Evolutionary conservation across 2,888 invertebrate species (phyloP).

Genomic region (Leptinotarsa haldemani): DNA sequence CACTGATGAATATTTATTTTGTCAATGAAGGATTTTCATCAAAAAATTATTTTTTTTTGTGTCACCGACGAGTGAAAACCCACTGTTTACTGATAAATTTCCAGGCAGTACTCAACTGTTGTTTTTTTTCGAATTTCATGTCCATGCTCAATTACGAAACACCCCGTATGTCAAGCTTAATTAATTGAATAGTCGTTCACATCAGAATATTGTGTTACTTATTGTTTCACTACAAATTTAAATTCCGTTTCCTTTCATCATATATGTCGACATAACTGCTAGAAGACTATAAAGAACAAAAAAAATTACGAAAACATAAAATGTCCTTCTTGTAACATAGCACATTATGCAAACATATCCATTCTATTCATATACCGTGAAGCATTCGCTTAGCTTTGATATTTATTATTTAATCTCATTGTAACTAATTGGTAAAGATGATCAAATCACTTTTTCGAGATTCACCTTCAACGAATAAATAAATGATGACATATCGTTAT

Average conservation of each 20-base stretch:
- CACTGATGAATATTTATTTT: no score
- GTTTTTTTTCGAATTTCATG: background rate
- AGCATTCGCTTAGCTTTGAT: background rate
- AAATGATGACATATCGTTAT: no score
- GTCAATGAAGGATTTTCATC: no score
- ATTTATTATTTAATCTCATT: background rate
- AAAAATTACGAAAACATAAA: background rate
- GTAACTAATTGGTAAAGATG: background rate
- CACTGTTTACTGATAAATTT: no score
- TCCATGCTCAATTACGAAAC: background rate
- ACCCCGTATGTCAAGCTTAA: background rate
- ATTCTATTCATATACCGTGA: constrained; percentile 1
- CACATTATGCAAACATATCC: constrained; percentile 4
- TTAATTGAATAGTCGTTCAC: background rate
- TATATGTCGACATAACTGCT: background rate
- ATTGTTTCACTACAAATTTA: background rate
- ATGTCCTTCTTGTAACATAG: background rate
- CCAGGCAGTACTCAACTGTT: no score
- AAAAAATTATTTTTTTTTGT: no score
- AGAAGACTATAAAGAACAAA: background rate
- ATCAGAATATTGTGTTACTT: background rate
- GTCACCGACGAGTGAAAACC: no score
- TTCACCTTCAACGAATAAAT: no score
- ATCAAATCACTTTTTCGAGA: background rate
- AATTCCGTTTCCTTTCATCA: background rate